Percentiles rank a stretch among this genome's conserved stretches.
phyloP scores from a whole-genome alignment of 1,140 invertebrate species.

The Drosophila truncata region DNA sequence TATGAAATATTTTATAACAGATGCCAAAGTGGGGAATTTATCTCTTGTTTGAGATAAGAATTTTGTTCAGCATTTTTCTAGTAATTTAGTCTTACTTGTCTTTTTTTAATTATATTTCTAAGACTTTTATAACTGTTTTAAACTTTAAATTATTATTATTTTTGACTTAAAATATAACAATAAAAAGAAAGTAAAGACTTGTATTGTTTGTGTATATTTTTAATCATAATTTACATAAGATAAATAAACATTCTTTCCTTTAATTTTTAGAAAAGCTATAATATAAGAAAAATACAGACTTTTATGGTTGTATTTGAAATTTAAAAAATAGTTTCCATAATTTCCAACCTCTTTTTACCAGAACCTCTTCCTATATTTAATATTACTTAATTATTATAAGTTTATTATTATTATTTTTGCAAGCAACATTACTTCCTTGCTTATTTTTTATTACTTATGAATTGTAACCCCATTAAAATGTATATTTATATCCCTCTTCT shows the following conservation, averaged over 20 bases:
- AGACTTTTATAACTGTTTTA: too few species aligned
- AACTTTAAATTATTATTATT: too few species aligned
- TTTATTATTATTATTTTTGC: background rate
- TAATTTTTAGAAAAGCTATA: background rate
- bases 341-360: background rate
- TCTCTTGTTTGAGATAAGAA: background rate
- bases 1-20: background rate
- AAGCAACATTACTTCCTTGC: background rate
- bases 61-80: too few species aligned
- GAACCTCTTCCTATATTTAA: too few species aligned
- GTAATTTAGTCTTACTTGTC: background rate
- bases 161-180: background rate
- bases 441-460: background rate
- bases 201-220: background rate
- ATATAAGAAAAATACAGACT: too few species aligned
- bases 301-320: too few species aligned
- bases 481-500: background rate
- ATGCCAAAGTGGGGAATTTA: background rate
- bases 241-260: background rate
- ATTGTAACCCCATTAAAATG: background rate
- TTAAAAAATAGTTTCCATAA: background rate
- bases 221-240: background rate
- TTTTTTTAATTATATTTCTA: background rate
- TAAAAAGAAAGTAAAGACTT: too few species aligned
- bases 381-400: background rate